Evolutionary conservation across 2,888 invertebrate genomes (phyloP).

Genomic region (Polydrusus tereticollis): DNA sequence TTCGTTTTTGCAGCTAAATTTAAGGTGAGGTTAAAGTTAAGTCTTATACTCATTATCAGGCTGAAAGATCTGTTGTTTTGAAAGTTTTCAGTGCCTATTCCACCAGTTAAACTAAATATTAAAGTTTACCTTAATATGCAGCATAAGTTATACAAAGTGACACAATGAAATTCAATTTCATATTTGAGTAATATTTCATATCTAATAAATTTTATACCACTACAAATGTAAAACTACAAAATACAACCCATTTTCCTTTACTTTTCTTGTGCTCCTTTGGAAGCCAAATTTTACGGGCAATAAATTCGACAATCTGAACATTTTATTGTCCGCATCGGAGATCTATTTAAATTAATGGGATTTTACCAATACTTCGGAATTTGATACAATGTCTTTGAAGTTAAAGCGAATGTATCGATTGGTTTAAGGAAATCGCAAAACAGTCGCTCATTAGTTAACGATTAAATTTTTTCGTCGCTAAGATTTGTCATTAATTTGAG

Average conservation of each 20-base stretch:
- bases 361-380: slow-evolving; percentile 7
- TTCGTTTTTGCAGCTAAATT: too few species aligned
- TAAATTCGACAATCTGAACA: slow-evolving; percentile 13
- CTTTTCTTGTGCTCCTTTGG: slow-evolving; percentile 4
- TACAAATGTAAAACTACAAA: slow-evolving; percentile 16
- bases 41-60: too few species aligned
- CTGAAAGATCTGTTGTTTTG: too few species aligned
- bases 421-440: background rate
- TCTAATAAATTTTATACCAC: slow-evolving; percentile 18
- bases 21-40: too few species aligned
- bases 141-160: background rate
- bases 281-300: slow-evolving; percentile 19
- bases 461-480: background rate
- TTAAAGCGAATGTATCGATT: background rate
- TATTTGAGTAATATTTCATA: slow-evolving; percentile 7
- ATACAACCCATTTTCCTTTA: slow-evolving; percentile 12
- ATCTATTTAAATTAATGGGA: slow-evolving; percentile 19
- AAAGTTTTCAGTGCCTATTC: too few species aligned
- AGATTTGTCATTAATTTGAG: background rate
- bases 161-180: background rate
- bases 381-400: slow-evolving; percentile 14
- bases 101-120: too few species aligned
- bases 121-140: background rate
- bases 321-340: slow-evolving; percentile 15
- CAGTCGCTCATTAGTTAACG: background rate